These are phyloP conservation scores for Lophotriccus pileatus DNA, from an alignment of 2,797 vertebrate species.

Conservation along the genomic window DNA sequence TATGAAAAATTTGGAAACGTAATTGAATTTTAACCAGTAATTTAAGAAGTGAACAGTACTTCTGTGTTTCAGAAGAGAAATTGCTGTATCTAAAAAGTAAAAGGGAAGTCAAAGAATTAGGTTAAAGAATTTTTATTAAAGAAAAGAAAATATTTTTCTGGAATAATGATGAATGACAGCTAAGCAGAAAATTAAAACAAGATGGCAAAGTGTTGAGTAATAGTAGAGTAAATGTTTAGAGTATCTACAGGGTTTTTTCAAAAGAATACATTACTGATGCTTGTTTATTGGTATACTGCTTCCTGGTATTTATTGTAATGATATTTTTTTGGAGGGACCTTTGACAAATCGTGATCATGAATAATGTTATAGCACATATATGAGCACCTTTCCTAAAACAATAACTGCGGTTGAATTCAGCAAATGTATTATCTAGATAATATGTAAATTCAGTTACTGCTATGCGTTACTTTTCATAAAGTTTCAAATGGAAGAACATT, in stretches of 20 bases:
- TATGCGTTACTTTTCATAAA: background rate
- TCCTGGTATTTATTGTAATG: background rate
- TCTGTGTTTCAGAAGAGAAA: background rate
- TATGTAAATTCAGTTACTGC: background rate
- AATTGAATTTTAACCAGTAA: background rate
- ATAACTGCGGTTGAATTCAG: background rate
- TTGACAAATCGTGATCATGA: background rate
- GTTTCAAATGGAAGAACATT: background rate
- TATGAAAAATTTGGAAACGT: background rate
- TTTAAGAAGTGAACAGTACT: background rate
- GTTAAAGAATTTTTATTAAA: background rate
- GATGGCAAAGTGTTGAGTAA: background rate
- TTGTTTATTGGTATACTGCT: background rate
- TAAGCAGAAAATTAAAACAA: background rate
- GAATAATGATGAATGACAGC: background rate
- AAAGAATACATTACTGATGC: background rate
- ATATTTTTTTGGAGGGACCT: background rate
- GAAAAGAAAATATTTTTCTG: background rate
- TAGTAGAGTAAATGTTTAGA: background rate
- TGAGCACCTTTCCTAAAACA: background rate
- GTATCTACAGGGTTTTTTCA: background rate
- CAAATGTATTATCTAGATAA: background rate
- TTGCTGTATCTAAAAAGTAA: background rate
- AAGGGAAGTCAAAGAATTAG: background rate
- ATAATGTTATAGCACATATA: background rate